Conservation (phyloP, 2,888 invertebrate genomes). For the Lasius fuliginosus region DNA sequence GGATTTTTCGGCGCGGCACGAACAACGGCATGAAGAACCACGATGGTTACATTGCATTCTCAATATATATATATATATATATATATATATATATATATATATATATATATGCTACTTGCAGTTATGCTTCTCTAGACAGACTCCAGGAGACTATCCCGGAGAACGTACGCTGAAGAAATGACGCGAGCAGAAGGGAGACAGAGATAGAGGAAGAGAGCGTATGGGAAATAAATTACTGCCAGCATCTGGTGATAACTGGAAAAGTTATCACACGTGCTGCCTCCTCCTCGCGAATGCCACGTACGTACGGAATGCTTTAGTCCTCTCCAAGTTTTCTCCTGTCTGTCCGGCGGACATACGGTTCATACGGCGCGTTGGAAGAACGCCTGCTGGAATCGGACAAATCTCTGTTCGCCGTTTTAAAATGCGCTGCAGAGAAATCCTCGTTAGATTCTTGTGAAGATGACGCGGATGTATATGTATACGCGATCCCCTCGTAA, state of each 20-base stretch:
- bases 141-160: conserved; percentile 33
- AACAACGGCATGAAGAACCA: conserved; percentile 33
- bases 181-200: conserved; percentile 19
- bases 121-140: conserved; percentile 47
- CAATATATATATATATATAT: conserved; percentile 4
- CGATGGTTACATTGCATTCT: conserved; percentile 19
- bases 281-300: conserved; percentile 43
- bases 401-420: conserved; percentile 58
- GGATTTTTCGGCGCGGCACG: conserved; percentile 32
- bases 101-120: conserved; percentile 8
- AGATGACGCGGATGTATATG: not conserved
- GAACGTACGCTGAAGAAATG: conserved; percentile 22
- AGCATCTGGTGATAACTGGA: conserved; percentile 78
- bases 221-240: conserved; percentile 71
- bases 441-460: not conserved
- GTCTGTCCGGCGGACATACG: conserved; percentile 65
- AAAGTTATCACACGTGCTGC: conserved; percentile 76
- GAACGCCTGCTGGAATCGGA: conserved; percentile 39
- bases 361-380: conserved; percentile 53
- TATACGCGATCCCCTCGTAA: not conserved
- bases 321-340: conserved; percentile 59
- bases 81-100: not conserved
- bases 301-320: conserved; percentile 46
- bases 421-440: conserved; percentile 14
- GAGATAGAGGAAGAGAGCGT: conserved; percentile 42